Evolutionary conservation across 2,113 vertebrate species (phyloP).

Genomic region (Heloderma charlesbogerti): DNA sequence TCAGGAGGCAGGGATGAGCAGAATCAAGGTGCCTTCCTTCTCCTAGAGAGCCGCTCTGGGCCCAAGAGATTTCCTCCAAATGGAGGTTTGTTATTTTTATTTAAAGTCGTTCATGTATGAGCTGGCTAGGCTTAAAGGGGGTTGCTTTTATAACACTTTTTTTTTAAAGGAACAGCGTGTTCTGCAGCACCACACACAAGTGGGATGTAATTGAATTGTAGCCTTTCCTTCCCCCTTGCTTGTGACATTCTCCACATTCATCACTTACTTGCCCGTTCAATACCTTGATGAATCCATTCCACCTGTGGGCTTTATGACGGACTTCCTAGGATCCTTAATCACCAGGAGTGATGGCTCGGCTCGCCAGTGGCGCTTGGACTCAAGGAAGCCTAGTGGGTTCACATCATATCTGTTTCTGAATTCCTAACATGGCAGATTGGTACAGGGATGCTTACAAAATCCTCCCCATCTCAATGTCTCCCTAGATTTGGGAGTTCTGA

Average conservation of each 20-base stretch:
- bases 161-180: background rate
- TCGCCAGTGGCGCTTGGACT: background rate
- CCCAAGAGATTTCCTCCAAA: background rate
- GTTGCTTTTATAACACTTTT: fast-evolving
- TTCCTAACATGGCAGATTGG: background rate
- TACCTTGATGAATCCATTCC: constrained; percentile 55
- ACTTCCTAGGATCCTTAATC: constrained; percentile 17
- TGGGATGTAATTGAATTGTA: fast-evolving
- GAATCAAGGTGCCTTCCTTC: background rate
- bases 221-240: constrained; percentile 4
- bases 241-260: constrained; percentile 45
- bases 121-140: fast-evolving
- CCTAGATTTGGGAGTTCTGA: background rate
- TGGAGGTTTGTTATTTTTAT: background rate
- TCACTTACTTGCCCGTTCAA: constrained; percentile 32
- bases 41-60: background rate
- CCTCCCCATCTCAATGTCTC: background rate
- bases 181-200: fast-evolving
- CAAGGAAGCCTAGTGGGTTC: constrained; percentile 12
- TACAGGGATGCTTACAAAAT: background rate
- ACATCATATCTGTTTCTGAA: background rate
- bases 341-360: constrained; percentile 23
- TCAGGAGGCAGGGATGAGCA: constrained; percentile 6
- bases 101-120: fast-evolving
- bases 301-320: constrained; percentile 41